phyloP scores from a whole-genome alignment of 2,113 vertebrate genomes.

The Saguinus midas region DNA sequence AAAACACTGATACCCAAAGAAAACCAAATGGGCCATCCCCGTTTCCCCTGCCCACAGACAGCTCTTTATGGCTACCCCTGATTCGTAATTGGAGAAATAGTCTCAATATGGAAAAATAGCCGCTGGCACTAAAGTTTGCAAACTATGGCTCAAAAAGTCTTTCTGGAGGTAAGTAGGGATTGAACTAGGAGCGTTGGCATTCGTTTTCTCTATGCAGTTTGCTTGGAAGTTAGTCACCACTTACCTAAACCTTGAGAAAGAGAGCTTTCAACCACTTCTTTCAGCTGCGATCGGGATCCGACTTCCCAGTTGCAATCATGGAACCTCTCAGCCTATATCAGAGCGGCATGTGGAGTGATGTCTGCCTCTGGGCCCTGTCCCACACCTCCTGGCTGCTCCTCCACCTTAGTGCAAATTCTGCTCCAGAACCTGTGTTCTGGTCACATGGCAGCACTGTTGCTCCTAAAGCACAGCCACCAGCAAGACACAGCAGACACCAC shows the following conservation, averaged over 20 bases:
- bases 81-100: background rate
- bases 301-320: background rate
- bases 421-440: background rate
- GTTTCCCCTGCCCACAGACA: too few species aligned
- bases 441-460: background rate
- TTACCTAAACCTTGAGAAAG: background rate
- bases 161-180: background rate
- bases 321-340: background rate
- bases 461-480: background rate
- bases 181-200: background rate
- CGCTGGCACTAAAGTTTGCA: background rate
- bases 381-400: background rate
- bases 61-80: too few species aligned
- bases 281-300: background rate
- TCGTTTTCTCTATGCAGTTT: background rate
- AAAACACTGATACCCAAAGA: background rate
- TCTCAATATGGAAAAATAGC: background rate
- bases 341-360: background rate
- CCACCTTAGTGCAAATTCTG: slow-evolving; percentile 58
- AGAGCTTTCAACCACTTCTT: background rate
- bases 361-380: background rate
- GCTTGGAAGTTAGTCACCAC: background rate
- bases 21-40: background rate
- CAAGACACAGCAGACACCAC: background rate
- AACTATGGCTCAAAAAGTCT: background rate